A percentile compares a stretch with the other conserved stretches of the same genome.
Evolutionary conservation across 2,888 invertebrate genomes (phyloP).

Genomic region (Gandaritis pyraliata): DNA sequence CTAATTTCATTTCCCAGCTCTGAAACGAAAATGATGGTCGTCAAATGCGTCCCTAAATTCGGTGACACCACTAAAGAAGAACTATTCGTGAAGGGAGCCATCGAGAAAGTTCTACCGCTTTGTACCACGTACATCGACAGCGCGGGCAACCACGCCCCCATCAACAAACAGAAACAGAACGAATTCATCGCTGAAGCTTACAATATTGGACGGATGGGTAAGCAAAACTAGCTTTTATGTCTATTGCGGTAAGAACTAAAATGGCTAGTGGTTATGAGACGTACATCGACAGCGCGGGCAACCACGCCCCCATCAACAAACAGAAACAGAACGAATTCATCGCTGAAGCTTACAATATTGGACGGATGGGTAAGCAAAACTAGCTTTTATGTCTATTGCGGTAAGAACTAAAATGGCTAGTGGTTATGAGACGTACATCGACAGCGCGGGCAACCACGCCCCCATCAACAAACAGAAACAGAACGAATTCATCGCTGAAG

Average conservation of each 20-base stretch:
- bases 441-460: conserved; percentile 88
- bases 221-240: not conserved
- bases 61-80: conserved; percentile 89
- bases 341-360: no score
- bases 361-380: no score
- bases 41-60: conserved; percentile 94
- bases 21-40: conserved; percentile 99
- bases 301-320: no score
- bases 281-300: no score
- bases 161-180: conserved; percentile 92
- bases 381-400: no score
- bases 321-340: no score
- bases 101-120: conserved; percentile 94
- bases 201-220: conserved; percentile 94
- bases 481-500: conserved; percentile 91
- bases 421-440: conserved; percentile 91
- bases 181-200: conserved; percentile 92
- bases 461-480: conserved; percentile 92
- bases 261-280: no score
- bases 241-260: not conserved
- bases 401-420: no score
- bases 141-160: conserved; percentile 88
- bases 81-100: conserved; percentile 97
- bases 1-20: no score
- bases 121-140: conserved; percentile 91